phyloP scores from a whole-genome alignment of 1,140 invertebrate genomes.

The Drosophila watanabei region DNA sequence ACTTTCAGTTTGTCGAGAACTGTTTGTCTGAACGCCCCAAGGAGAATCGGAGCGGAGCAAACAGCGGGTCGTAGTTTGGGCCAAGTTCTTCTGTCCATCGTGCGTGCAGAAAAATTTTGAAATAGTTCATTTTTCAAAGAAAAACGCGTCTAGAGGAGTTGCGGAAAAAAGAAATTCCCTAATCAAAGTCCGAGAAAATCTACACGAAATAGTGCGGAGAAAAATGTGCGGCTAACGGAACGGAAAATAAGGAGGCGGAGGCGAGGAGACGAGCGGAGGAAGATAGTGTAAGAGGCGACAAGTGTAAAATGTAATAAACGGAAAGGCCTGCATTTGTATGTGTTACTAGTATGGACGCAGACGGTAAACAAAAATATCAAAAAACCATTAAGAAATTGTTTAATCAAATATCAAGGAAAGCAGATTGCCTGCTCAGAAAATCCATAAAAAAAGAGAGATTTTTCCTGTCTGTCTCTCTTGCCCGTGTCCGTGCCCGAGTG shows the following conservation, averaged over 20 bases:
- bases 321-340: slow-evolving; percentile 14
- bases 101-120: slow-evolving; percentile 52
- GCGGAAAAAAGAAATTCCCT: slow-evolving; percentile 21
- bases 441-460: slow-evolving; percentile 65
- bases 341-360: background rate
- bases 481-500: slow-evolving; percentile 34
- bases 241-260: slow-evolving; percentile 40
- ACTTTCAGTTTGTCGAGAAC: slow-evolving; percentile 82
- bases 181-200: slow-evolving; percentile 46
- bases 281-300: slow-evolving; percentile 45
- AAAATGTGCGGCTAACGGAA: slow-evolving; percentile 72
- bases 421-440: slow-evolving; percentile 66
- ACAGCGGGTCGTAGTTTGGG: slow-evolving; percentile 46
- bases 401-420: slow-evolving; percentile 54
- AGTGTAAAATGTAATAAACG: slow-evolving; percentile 47
- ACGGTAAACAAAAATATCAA: slow-evolving; percentile 34
- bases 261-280: slow-evolving; percentile 7
- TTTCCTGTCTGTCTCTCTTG: slow-evolving; percentile 55
- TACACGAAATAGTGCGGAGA: slow-evolving; percentile 61
- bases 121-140: slow-evolving; percentile 20
- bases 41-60: slow-evolving; percentile 29
- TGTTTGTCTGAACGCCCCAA: slow-evolving; percentile 64
- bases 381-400: slow-evolving; percentile 61
- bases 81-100: slow-evolving; percentile 49
- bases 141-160: slow-evolving; percentile 25